A percentile compares a stretch with the other conserved stretches of the same genome.
Evolutionary conservation across 2,113 vertebrate species (phyloP).

Genomic region (Sinocyclocheilus anophthalmus): DNA sequence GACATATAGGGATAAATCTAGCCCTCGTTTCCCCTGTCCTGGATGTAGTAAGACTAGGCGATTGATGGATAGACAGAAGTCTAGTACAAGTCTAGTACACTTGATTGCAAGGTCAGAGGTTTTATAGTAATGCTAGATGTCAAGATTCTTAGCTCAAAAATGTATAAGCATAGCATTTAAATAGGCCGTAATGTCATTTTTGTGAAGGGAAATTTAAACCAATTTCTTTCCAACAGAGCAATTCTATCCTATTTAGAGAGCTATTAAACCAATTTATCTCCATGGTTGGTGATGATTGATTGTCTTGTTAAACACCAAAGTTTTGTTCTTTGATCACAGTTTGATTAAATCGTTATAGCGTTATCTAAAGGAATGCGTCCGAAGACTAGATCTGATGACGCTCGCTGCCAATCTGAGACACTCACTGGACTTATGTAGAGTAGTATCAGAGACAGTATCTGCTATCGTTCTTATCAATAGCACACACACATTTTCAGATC

Average conservation of each 20-base stretch:
- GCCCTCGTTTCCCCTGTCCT: slow-evolving; percentile 6
- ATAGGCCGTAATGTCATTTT: not conserved
- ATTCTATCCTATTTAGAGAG: not conserved
- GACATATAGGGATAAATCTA: slow-evolving; percentile 44
- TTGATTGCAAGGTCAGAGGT: not conserved
- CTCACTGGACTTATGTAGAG: not conserved
- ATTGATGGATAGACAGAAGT: slow-evolving; percentile 43
- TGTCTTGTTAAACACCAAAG: not conserved
- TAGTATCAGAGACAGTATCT: not conserved
- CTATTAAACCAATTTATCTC: not conserved
- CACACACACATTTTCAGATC: not conserved
- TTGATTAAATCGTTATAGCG: not conserved
- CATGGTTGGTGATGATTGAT: not conserved
- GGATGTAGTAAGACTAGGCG: slow-evolving; percentile 12
- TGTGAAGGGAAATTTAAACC: not conserved
- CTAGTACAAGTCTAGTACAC: not conserved
- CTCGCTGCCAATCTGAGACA: not conserved
- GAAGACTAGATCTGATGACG: not conserved
- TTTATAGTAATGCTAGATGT: not conserved
- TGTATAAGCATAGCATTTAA: not conserved
- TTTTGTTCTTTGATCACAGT: slow-evolving; percentile 39
- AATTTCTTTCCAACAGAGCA: not conserved
- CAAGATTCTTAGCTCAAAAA: not conserved
- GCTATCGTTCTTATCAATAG: not conserved
- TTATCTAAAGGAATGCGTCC: slow-evolving; percentile 17